Base-by-base conservation (phyloP, 2,888 invertebrate genomes). In the Agriopis aurantiaria region DNA sequence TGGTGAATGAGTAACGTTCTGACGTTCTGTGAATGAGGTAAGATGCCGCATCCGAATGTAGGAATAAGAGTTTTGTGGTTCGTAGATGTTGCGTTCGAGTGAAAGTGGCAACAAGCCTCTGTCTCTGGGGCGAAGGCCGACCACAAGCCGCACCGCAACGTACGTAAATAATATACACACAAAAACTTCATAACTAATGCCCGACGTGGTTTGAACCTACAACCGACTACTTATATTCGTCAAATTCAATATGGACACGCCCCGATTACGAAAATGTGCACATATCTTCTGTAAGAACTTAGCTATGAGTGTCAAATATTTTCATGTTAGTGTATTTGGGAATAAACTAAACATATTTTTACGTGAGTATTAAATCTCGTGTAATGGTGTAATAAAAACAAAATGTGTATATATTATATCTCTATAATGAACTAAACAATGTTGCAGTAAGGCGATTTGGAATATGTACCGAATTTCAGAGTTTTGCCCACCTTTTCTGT, bases 101-200 rank as follows among this genome's bases (percentile, higher is more conserved):
- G 93, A 93, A 93, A 93, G 92, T 92, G 92, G 89, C 90, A 86
- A 85, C 88, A 85, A 85, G 85, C 84, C 86, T 86, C 86, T 83
- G 88, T 88, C 85, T 87, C 85, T 84, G 84, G 84, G 41, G 82
- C 88, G 93, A 92, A 93, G 93, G 92, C 92, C 92, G 90, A 84
- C 88, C 85, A 86, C 89, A 86, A 85, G 84, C 83, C 80, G 75
- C 46, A 82, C 85, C 83, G 84, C 78, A 74, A 80, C 82, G 81
- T 84, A 57, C 84, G 80, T 84, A 81, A 83, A 86, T 83, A 85
- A 83, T 85, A 86, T 63, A 85, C 82, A 82, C 84, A 85, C 83
- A 85, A 82, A 88, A 87, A 88, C 79, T 79, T 74, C 79, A 76
- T 68, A 73, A 74, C 74, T 77, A 77, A 75, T 70, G 72, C 64